Evolutionary conservation across 2,797 vertebrate genomes (phyloP), one percentile per base, ranked within the genome.

Genomic region (Falco rusticolus): DNA sequence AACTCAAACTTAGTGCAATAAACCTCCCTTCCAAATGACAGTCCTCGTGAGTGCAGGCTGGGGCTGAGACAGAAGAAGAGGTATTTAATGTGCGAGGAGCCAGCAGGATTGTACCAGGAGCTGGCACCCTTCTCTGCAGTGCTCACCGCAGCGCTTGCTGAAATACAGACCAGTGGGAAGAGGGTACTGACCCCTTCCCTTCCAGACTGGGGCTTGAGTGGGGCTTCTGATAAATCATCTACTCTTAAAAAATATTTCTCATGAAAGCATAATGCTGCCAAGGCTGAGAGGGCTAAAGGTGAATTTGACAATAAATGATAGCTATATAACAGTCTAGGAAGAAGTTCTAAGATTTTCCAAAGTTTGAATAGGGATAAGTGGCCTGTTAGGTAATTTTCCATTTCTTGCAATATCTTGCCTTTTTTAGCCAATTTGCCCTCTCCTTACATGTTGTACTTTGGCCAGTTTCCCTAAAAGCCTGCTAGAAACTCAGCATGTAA

Each of bases 301-400:
- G 78, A 83, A 56, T 71, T 57, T 89, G 75, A 65, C 83, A 81
- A 84, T 87, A 94, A 91, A 91, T 66, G 89, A 78, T 69, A 84
- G 57, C 48, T 79, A 3, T 87, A 21, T 54, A 83, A 60, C 56
- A 92, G 69, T 39, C 69, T 75, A 60, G 68, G 68, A 91, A 53
- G 59, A 92, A 79, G 56, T 87, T 87, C 75, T 68, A 68, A 91
- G 61, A n/a, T 86, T 93, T 94, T 89, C 69, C 50, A 10, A 69
- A 78, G 72, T 89, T 91, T 91, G 65, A 79, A 53, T 45, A 75
- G 61, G 51, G 61, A 43, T 85, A 89, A 93, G 50, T 93, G 84
- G 34, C 43, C 82, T 45, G 16, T 89, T 85, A 85, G 86, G 68
- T 85, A 92, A 78, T 89, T 92, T 91, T 91, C 90, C 43, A 37